phyloP scores from a whole-genome alignment of 2,113 vertebrate genomes.

The Stigmatopora nigra region DNA sequence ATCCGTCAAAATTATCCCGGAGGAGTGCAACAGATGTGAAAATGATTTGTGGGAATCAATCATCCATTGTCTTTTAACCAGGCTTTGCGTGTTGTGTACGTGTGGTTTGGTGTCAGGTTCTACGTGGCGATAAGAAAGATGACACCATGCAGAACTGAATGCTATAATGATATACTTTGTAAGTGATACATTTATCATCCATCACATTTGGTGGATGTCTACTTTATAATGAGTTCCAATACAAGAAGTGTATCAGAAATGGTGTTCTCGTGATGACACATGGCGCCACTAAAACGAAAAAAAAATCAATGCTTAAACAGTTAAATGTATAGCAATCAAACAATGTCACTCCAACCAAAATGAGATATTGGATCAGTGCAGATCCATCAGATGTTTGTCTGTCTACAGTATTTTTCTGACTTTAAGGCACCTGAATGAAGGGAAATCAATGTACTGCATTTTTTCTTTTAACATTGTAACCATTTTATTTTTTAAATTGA shows the following conservation, averaged over 20 bases:
- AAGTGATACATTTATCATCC: not conserved
- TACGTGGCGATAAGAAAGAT: constrained; percentile 40
- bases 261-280: not conserved
- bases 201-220: not conserved
- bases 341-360: not conserved
- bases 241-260: not conserved
- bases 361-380: not conserved
- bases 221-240: not conserved
- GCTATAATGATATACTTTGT: constrained; percentile 12
- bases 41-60: constrained; percentile 52
- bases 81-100: constrained; percentile 22
- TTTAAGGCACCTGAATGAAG: no score
- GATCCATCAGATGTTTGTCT: not conserved
- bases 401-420: not conserved
- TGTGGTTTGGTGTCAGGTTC: constrained; percentile 36
- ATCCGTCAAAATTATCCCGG: constrained; percentile 50
- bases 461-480: no score
- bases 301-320: not conserved
- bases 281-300: not conserved
- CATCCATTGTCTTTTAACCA: constrained; percentile 54
- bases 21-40: constrained; percentile 61
- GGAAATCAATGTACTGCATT: no score
- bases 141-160: constrained; percentile 27
- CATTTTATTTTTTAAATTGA: no score
- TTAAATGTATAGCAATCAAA: not conserved